Conservation (phyloP, 2,113 vertebrate genomes). For the Menidia beryllina region DNA sequence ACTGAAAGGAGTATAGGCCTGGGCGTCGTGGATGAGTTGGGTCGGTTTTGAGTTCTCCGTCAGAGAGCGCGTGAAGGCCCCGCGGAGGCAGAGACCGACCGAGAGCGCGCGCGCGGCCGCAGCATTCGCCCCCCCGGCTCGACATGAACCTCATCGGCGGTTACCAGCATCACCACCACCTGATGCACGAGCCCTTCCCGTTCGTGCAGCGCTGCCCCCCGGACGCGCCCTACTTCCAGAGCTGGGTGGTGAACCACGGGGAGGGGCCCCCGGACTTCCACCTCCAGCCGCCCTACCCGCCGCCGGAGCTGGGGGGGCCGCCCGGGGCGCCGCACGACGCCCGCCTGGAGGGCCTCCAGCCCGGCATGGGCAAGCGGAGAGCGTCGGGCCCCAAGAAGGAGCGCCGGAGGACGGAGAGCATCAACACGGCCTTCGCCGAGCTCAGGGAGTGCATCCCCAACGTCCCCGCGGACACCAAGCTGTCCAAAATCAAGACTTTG, state of each 20-base stretch:
- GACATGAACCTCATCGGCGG: constrained; percentile 93
- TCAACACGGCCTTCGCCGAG: constrained; percentile 91
- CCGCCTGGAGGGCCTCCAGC: constrained; percentile 85
- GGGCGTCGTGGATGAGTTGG: constrained; percentile 39
- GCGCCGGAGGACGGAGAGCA: constrained; percentile 90
- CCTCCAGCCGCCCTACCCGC: constrained; percentile 79
- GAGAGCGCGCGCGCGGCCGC: constrained; percentile 1
- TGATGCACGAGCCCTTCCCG: constrained; percentile 92
- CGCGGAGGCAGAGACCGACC: constrained; percentile 22
- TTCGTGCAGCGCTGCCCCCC: constrained; percentile 90
- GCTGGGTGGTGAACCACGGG: constrained; percentile 90
- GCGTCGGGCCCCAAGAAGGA: constrained; percentile 91
- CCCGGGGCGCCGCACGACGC: constrained; percentile 78
- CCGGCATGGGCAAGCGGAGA: constrained; percentile 85
- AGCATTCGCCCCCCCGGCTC: constrained; percentile 5
- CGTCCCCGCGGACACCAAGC: constrained; percentile 90
- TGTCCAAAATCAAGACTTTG: constrained; percentile 92
- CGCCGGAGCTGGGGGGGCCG: constrained; percentile 67
- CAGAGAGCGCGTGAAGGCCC: constrained; percentile 41
- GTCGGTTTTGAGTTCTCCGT: constrained; percentile 27
- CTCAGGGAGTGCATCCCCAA: constrained; percentile 91
- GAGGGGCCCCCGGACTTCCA: constrained; percentile 86
- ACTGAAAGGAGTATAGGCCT: neutral
- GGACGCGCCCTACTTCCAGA: constrained; percentile 88
- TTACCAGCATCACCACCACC: constrained; percentile 88